Evolutionary conservation across 1,140 invertebrate species (phyloP).

Genomic region (Leptoteleia sp.): DNA sequence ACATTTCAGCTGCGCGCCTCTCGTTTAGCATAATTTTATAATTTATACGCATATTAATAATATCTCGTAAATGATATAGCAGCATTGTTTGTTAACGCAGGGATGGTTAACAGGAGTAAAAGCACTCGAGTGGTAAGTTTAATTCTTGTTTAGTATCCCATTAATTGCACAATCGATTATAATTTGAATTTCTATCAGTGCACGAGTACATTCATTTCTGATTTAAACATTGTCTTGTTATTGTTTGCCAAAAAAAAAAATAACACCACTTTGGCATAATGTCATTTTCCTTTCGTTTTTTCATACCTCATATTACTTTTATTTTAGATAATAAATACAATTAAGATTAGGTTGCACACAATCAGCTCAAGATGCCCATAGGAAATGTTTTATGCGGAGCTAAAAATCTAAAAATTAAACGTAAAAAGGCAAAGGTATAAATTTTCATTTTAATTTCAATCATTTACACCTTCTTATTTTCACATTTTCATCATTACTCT

Average conservation of each 20-base stretch:
- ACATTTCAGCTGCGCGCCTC: slow-evolving; percentile 22
- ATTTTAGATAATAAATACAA: slow-evolving; percentile 71
- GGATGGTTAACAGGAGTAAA: slow-evolving; percentile 59
- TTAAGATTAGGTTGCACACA: slow-evolving; percentile 65
- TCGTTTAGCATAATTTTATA: slow-evolving; percentile 39
- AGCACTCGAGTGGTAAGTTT: slow-evolving; percentile 58
- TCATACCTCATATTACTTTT: slow-evolving; percentile 47
- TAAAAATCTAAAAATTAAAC: slow-evolving; percentile 76
- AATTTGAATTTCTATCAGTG: slow-evolving; percentile 11
- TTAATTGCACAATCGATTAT: slow-evolving; percentile 14
- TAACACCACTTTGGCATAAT: not conserved
- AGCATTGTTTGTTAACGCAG: slow-evolving; percentile 55
- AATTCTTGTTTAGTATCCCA: slow-evolving; percentile 9
- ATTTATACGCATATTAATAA: slow-evolving; percentile 19
- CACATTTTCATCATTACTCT: not conserved
- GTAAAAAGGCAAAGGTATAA: slow-evolving; percentile 79
- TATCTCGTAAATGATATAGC: slow-evolving; percentile 41
- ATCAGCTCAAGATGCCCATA: slow-evolving; percentile 76
- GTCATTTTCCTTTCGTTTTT: not conserved
- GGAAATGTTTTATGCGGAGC: slow-evolving; percentile 79
- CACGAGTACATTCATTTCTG: not conserved
- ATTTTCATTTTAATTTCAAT: slow-evolving; percentile 20
- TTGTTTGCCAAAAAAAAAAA: not conserved
- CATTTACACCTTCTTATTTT: not conserved
- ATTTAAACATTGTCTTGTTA: slow-evolving; percentile 1